Evolutionary conservation across 2,113 vertebrate genomes (phyloP), one percentile per base, ranked within the genome.

Genomic region (Axis porcinus): DNA sequence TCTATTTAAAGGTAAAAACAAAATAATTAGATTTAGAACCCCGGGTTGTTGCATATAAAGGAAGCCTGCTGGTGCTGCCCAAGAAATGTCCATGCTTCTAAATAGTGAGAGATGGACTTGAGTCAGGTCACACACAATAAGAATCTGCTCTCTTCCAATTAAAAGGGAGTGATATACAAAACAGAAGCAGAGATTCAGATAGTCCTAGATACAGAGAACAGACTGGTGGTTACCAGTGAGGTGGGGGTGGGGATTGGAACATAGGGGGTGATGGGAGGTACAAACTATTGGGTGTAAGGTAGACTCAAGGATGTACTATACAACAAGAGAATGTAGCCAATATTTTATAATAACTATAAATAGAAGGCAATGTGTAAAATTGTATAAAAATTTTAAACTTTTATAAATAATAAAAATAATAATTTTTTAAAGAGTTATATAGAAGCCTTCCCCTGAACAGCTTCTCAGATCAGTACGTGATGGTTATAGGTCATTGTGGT

Each of bases 251-350:
- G 3, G 70, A 12, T 15, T 36, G 21, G 70, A 47, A 79, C 15
- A 17, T 28, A 50, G 78, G 0, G 4, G 7, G 28, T 47, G 4
- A 47, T 6, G 27, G 2, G 76, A 50, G 76, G 43, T 30, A 47
- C 4, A 33, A 79, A 30, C 8, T 50, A 1, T 79, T 33, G 15
- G 45, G 28, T 11, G 28, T 79, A 79, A 50, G 15, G 6, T 79
- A 50, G 27, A 3, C 15, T 50, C 28, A 50, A 79, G 4, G 45
- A 79, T 79, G 45, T 33, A 33, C 27, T 19, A 28, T 11, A 50
- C 45, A 30, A 11, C 8, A 50, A 28, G 5, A 16, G 78, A 79
- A 30, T 17, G 8, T 33, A 64, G 62, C 62, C 2, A 6, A 33
- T 64, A 64, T 64, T 64, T n/a, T 64, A 2, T 33, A 79, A 33